A percentile compares a stretch with the other conserved stretches of the same genome.
phyloP scores from a whole-genome alignment of 2,888 invertebrate species.

The Pristionchus maxplancki region DNA sequence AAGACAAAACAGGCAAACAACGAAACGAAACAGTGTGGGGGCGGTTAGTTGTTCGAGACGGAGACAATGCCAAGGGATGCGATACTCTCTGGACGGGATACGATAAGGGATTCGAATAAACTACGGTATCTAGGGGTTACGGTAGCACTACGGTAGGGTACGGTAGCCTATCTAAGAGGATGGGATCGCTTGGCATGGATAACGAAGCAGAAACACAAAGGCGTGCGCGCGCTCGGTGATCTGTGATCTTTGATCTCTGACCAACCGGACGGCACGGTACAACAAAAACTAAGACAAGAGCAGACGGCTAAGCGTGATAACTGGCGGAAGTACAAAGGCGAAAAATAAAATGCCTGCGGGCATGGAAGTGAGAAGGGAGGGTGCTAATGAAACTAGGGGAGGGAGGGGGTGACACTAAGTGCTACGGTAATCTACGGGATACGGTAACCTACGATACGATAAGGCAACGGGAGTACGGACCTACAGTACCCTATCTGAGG shows the following conservation, averaged over 20 bases:
- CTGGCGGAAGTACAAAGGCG: not conserved
- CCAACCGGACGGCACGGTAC: not conserved
- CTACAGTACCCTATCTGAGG: not conserved
- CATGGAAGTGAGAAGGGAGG: not conserved
- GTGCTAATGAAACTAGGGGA: not conserved
- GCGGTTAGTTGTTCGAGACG: not conserved
- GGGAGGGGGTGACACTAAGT: not conserved
- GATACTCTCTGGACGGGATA: not conserved
- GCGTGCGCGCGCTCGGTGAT: not conserved
- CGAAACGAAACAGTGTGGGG: slow-evolving; percentile 34
- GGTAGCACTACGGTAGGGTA: not conserved
- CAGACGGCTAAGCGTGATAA: not conserved
- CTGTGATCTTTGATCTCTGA: not conserved
- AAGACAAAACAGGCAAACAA: slow-evolving; percentile 11
- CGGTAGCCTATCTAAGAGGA: not conserved
- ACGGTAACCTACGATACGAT: not conserved
- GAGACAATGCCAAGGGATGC: not conserved
- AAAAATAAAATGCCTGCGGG: not conserved
- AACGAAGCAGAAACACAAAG: not conserved
- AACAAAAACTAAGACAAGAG: not conserved
- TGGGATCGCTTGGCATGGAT: slow-evolving; percentile 35
- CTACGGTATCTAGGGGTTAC: not conserved
- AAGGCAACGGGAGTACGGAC: not conserved
- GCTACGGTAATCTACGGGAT: not conserved
- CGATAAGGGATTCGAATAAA: not conserved